Conservation (phyloP, 2,113 vertebrate species). For the Peromyscus polionotus region DNA sequence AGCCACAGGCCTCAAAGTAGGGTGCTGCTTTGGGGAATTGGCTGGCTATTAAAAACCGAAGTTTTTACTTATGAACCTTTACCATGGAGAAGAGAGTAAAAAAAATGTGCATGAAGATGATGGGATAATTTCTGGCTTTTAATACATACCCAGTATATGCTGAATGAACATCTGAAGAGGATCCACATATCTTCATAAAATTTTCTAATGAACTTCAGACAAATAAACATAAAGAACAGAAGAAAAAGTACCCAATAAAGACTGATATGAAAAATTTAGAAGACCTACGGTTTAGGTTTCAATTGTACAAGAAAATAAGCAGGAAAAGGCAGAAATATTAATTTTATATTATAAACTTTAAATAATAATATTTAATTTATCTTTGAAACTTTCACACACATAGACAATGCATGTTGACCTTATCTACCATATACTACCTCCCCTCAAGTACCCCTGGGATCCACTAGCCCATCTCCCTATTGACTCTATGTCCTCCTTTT, state of each 20-base stretch:
- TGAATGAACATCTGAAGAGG: background rate
- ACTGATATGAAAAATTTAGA: background rate
- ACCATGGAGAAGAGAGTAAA: background rate
- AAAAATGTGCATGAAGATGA: background rate
- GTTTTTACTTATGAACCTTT: background rate
- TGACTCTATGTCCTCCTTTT: background rate
- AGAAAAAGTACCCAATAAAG: slow-evolving; percentile 8
- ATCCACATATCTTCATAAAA: background rate
- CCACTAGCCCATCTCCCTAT: background rate
- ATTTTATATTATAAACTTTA: background rate
- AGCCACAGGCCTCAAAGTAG: background rate
- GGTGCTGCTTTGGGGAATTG: background rate
- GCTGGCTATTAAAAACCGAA: background rate
- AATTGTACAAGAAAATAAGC: background rate
- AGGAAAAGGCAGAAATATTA: background rate
- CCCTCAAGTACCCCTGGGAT: no score
- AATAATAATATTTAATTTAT: background rate
- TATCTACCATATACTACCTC: background rate
- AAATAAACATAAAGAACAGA: background rate
- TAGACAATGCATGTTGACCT: background rate
- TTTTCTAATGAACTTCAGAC: slow-evolving; percentile 3
- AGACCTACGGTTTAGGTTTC: background rate
- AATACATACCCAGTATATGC: background rate
- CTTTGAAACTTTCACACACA: background rate
- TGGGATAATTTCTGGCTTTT: background rate